Evolutionary conservation across 2,797 vertebrate genomes (phyloP).

Genomic region (Trachops cirrhosus): DNA sequence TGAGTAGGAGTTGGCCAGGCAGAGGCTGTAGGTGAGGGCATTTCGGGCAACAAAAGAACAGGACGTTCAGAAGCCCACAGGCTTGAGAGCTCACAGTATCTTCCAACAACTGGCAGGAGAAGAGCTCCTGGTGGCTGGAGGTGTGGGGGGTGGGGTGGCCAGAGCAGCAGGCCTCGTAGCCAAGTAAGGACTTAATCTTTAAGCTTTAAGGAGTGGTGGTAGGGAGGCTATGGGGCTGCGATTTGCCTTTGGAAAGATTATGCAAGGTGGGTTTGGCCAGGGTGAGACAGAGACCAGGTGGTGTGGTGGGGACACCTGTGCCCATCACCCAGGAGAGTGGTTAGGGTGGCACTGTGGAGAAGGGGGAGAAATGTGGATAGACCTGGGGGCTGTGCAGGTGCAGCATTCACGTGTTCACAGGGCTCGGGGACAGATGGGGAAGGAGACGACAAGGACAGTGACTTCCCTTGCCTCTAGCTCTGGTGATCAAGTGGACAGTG

Average conservation of each 20-base stretch:
- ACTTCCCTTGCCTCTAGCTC: not conserved
- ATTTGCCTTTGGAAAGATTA: not conserved
- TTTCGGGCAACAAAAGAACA: not conserved
- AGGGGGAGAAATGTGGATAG: not conserved
- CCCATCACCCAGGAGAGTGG: not conserved
- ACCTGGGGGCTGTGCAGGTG: too few species aligned
- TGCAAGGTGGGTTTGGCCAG: not conserved
- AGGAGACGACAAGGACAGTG: not conserved
- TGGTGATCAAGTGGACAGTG: not conserved
- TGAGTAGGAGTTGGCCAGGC: not conserved
- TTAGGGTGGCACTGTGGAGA: accelerated
- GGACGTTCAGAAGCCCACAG: not conserved
- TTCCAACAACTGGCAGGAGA: not conserved
- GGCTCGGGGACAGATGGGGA: not conserved
- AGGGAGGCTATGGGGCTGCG: not conserved
- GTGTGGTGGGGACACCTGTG: not conserved
- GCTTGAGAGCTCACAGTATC: not conserved
- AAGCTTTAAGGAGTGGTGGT: not conserved
- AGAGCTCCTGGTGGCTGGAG: not conserved
- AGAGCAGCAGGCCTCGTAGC: not conserved
- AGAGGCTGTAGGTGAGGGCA: not conserved
- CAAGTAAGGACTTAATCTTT: not conserved
- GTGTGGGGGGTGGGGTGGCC: accelerated
- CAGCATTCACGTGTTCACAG: not conserved
- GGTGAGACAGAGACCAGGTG: not conserved